Evolutionary conservation across 2,888 invertebrate genomes (phyloP).

Genomic region (Gasteruption jaculator): DNA sequence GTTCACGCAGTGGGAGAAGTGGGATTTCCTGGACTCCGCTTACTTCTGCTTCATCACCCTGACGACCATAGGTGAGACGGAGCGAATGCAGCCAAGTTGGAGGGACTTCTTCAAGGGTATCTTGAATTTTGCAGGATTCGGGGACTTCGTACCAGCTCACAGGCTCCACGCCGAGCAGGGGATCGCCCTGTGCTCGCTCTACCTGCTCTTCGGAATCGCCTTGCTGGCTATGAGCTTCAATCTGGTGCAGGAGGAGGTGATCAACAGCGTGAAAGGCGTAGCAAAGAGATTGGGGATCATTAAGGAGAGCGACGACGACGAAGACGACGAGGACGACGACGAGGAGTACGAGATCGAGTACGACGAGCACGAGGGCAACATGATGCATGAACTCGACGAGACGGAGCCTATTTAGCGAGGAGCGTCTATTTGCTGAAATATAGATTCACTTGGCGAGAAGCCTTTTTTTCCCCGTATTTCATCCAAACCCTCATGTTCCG

Average conservation of each 20-base stretch:
- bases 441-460: too few relatives aligned
- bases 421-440: too few relatives aligned
- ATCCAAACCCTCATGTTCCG: too few relatives aligned
- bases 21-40: slow-evolving; percentile 82
- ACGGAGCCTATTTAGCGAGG: slow-evolving; percentile 1
- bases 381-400: slow-evolving; percentile 26
- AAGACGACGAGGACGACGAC: slow-evolving; percentile 52
- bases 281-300: slow-evolving; percentile 85
- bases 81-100: background rate
- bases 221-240: slow-evolving; percentile 95
- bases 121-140: slow-evolving; percentile 59
- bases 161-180: slow-evolving; percentile 58
- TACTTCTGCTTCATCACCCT: slow-evolving; percentile 93
- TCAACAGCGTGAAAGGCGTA: slow-evolving; percentile 80
- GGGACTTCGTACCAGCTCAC: slow-evolving; percentile 86
- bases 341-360: slow-evolving; percentile 33
- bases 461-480: too few relatives aligned
- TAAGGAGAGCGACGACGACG: slow-evolving; percentile 66
- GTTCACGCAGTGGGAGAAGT: slow-evolving; percentile 80
- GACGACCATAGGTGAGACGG: slow-evolving; percentile 70
- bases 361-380: slow-evolving; percentile 31
- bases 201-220: slow-evolving; percentile 91
- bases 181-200: slow-evolving; percentile 85
- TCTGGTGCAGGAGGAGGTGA: slow-evolving; percentile 90
- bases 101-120: slow-evolving; percentile 1